These are phyloP conservation scores for Amiota mariae DNA, from an alignment of 2,888 invertebrate species.

Conservation along the genomic window DNA sequence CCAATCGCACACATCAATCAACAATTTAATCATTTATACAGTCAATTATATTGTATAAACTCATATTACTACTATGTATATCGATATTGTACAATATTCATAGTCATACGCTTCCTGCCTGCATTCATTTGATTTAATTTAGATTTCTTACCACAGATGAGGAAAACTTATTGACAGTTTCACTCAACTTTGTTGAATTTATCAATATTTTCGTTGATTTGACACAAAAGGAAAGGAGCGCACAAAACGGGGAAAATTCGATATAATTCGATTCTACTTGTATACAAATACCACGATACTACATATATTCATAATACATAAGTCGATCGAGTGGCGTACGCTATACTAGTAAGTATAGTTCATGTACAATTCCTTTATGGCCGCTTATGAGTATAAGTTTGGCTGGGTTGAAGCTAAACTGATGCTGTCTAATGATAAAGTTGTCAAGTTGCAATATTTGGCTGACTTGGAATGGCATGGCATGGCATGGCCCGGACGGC, in stretches of 20 bases:
- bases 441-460: slow-evolving; percentile 13
- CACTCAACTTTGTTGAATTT: slow-evolving; percentile 22
- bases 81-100: neutral
- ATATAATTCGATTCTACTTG: no score
- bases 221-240: slow-evolving; percentile 11
- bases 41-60: neutral
- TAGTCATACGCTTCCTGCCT: neutral
- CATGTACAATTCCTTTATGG: no score
- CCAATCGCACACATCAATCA: slow-evolving; percentile 17
- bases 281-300: no score
- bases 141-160: neutral
- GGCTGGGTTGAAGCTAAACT: no score
- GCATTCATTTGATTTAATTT: slow-evolving; percentile 20
- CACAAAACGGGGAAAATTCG: no score
- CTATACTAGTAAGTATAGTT: no score
- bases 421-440: slow-evolving; percentile 20
- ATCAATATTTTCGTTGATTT: neutral
- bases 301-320: no score
- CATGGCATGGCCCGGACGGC: neutral
- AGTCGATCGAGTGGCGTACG: no score
- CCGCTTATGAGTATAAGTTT: no score
- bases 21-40: slow-evolving; percentile 10
- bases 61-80: neutral
- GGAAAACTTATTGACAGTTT: slow-evolving; percentile 21
- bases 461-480: slow-evolving; percentile 6